These are phyloP conservation scores for Escarpia spicata DNA, from an alignment of 2,888 invertebrate species.

Conservation along the genomic window DNA sequence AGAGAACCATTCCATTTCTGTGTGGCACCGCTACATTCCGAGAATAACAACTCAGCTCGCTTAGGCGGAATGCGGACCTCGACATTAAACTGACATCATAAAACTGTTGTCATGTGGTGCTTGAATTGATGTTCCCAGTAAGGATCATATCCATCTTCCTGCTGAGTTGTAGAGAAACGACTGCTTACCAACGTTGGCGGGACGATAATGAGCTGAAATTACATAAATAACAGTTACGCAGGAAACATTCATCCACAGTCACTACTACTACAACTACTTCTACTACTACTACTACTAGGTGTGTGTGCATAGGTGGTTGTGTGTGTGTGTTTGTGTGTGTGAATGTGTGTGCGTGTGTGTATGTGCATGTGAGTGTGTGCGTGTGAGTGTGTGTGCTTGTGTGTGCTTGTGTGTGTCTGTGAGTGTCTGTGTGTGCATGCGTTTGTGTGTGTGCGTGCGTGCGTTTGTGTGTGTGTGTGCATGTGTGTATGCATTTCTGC, in stretches of 20 bases:
- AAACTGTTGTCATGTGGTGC: not conserved
- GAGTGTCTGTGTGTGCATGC: no score
- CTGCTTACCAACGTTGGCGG: slow-evolving; percentile 53
- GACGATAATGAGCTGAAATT: slow-evolving; percentile 59
- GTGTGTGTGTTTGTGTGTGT: no score
- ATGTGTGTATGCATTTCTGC: no score
- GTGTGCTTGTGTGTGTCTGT: no score
- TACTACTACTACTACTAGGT: no score
- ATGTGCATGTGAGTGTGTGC: no score
- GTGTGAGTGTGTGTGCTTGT: no score
- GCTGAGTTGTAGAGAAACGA: slow-evolving; percentile 62
- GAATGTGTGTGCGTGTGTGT: no score
- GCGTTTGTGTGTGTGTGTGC: no score
- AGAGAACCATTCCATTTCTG: not conserved
- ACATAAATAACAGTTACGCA: not conserved
- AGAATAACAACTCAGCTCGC: not conserved
- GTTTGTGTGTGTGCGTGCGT: no score
- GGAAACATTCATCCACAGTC: not conserved
- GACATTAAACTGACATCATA: not conserved
- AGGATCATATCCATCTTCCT: slow-evolving; percentile 55
- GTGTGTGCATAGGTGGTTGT: no score
- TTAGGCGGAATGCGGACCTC: not conserved
- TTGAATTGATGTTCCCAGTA: not conserved
- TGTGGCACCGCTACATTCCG: not conserved
- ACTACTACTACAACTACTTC: not conserved